Evolutionary conservation across 92 coral and sea anemone genomes (phyloP).

Genomic region (Porites evermanni): DNA sequence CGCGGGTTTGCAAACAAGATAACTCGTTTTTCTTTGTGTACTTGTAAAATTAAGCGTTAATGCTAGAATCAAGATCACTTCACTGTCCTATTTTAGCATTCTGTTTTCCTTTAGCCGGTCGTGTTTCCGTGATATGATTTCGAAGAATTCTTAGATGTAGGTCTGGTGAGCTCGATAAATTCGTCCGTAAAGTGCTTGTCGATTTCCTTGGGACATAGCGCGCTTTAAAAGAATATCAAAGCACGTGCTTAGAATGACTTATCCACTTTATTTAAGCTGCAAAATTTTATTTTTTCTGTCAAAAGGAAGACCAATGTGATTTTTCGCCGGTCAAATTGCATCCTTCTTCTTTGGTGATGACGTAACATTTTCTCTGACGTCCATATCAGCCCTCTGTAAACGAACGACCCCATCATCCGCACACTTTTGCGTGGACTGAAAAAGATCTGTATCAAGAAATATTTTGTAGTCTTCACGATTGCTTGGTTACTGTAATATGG

Average conservation of each 20-base stretch:
- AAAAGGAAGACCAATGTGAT: not conserved
- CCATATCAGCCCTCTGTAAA: not conserved
- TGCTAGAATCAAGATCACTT: not conserved
- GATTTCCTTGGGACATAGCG: not conserved
- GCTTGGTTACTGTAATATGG: slow-evolving; percentile 4
- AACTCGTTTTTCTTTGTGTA: not conserved
- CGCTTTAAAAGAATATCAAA: not conserved
- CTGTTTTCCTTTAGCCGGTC: not conserved
- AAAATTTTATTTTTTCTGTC: not conserved
- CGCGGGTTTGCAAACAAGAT: not conserved
- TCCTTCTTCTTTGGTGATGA: not conserved
- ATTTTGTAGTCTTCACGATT: not conserved
- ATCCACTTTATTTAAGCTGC: not conserved
- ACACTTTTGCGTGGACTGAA: no score
- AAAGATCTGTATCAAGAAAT: not conserved
- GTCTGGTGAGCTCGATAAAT: not conserved
- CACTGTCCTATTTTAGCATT: not conserved
- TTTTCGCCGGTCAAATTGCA: not conserved
- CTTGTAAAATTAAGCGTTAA: not conserved
- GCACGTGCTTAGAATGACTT: no score
- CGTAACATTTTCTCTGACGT: slow-evolving; percentile 16
- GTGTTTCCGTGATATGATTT: not conserved
- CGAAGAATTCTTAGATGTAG: no score
- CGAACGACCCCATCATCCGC: not conserved
- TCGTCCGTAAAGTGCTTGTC: not conserved